Evolutionary conservation across 2,888 invertebrate genomes (phyloP).

Genomic region (Campoletis raptor): DNA sequence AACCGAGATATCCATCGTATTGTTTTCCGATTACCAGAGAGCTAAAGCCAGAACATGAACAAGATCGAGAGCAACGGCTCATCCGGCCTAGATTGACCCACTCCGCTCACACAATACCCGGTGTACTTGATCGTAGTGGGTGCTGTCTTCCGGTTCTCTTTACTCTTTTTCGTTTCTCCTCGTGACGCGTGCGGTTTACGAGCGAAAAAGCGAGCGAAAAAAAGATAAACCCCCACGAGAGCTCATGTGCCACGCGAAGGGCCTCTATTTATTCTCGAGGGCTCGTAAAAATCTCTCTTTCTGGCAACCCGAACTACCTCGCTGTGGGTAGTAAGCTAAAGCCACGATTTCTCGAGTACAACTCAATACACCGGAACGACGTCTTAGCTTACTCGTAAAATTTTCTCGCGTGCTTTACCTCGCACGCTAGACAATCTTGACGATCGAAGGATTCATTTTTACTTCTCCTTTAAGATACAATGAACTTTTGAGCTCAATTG

Average conservation of each 20-base stretch:
- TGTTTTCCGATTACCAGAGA: constrained; percentile 46
- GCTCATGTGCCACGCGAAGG: constrained; percentile 66
- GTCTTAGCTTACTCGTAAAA: constrained; percentile 61
- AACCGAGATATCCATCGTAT: constrained; percentile 31
- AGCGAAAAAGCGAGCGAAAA: constrained; percentile 62
- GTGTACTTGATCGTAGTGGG: constrained; percentile 42
- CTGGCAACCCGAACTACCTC: constrained; percentile 56
- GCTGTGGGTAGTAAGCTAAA: constrained; percentile 53
- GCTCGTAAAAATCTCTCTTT: constrained; percentile 68
- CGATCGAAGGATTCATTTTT: constrained; percentile 23
- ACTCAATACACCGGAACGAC: constrained; percentile 61
- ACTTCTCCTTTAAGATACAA: constrained; percentile 20
- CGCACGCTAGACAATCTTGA: constrained; percentile 51
- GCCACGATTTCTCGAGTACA: constrained; percentile 64
- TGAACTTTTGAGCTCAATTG: constrained; percentile 8
- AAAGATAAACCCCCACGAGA: constrained; percentile 61
- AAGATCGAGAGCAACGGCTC: constrained; percentile 37
- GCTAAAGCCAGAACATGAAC: constrained; percentile 24
- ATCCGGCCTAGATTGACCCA: constrained; percentile 64
- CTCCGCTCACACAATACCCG: constrained; percentile 49
- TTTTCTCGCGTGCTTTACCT: constrained; percentile 55
- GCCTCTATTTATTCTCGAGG: constrained; percentile 68
- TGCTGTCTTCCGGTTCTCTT: constrained; percentile 65
- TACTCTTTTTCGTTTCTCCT: constrained; percentile 50
- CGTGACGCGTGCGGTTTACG: constrained; percentile 66